Conservation (phyloP, 2,797 vertebrate genomes). For the Smutsia gigantea region DNA sequence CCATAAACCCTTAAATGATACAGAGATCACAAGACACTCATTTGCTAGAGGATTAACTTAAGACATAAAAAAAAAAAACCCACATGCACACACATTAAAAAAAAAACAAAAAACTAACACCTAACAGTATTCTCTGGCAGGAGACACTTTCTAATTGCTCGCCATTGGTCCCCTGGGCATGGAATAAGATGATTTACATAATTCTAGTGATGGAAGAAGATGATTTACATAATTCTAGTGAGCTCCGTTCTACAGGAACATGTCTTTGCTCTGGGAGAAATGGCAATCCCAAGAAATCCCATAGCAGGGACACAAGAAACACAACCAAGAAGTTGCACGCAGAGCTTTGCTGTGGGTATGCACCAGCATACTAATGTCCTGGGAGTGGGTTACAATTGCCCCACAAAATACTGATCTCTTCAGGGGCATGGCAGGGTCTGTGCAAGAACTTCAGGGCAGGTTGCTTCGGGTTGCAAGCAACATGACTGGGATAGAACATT, state of each 20-base stretch:
- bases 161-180: not conserved
- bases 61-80: not conserved
- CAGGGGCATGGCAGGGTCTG: not conserved
- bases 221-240: not conserved
- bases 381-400: not conserved
- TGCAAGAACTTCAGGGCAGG: not conserved
- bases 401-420: not conserved
- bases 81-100: no score
- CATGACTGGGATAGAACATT: rapidly evolving
- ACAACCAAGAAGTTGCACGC: not conserved
- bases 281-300: not conserved
- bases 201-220: not conserved
- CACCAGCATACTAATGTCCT: not conserved
- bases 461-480: not conserved
- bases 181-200: not conserved
- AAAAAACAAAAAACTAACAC: not conserved
- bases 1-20: not conserved
- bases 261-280: not conserved
- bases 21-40: not conserved
- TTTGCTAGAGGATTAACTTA: not conserved
- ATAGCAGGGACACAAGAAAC: not conserved
- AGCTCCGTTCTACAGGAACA: not conserved
- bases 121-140: not conserved
- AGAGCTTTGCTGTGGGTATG: not conserved
- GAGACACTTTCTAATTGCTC: not conserved